Evolutionary conservation across 2,113 vertebrate species (phyloP), one percentile per base, ranked within the genome.

Genomic region (Anseranas semipalmata): DNA sequence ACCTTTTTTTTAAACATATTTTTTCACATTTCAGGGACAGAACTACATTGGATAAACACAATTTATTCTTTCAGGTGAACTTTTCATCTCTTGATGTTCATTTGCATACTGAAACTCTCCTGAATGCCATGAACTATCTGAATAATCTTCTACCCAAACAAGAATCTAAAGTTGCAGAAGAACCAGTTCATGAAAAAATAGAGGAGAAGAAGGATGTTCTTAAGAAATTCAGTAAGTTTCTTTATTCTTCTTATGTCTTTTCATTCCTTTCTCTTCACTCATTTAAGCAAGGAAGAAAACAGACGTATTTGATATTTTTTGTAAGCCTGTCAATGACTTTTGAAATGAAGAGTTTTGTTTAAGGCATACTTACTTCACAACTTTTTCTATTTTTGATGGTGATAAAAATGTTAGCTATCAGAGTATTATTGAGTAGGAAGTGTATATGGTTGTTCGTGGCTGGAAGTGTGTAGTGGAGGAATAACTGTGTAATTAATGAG

Each of bases 41-140:
- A 12, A 35, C 58, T 62, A 89, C 35, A 65, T 27, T 89, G 24
- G 17, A 96, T 99, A 92, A 99, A 98, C 95, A 97, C 97, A 85
- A 77, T 13, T 81, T 95, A 65, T 59, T 95, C 85, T 85, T 85
- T 68, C 87, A 98, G 98, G 98, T 98, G 46, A 99, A 98, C 95
- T 99, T 99, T 96, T 99, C 99, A 30, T 99, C 99, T 68, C 93
- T 99, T 97, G 99, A 99, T 96, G 94, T 99, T 87, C 99, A 99
- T 97, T 98, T 99, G 79, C 99, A 99, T 90, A 99, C 99, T 3
- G 99, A 99, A 97, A 98, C 99, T 92, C 98, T 99, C 52, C 97
- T 99, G 60, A 99, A 97, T 96, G 97, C 99, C 82, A 98, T 99
- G 93, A 99, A 98, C 97, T 99, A 99, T 92, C 91, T 99, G 89